Evolutionary conservation across 2,888 invertebrate genomes (phyloP), one percentile per base, ranked within the genome.

Genomic region (Ferdinandea cuprea): DNA sequence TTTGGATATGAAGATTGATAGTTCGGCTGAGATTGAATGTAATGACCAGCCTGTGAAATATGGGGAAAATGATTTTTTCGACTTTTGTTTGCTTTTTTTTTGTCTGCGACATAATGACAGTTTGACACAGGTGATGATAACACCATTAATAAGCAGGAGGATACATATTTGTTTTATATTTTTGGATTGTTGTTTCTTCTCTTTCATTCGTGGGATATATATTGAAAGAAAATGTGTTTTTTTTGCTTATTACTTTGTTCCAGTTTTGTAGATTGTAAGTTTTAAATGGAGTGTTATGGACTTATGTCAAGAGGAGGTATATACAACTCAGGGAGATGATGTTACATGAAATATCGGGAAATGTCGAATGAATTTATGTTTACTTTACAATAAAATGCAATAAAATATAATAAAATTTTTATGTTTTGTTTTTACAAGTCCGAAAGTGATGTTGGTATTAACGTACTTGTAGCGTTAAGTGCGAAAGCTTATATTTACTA

Each of bases 1-100:
- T 54, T 80, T 65, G 85, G 85, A 85, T 86, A 69, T 61, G 85
- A 78, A 80, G 85, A 78, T 54, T 81, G 84, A 78, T 85, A 66
- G 32, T 63, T 71, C 65, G 61, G 71, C 44, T 78, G 78, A 59
- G 63, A 71, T 42, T 72, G 65, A 65, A 72, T 78, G 69, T 65
- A 61, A 73, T 83, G 78, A 83, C 78, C 83, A 73, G 72, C 83
- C 83, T 83, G 83, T 73, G 83, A 72, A 83, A 83, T 52, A 83
- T 83, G 83, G 63, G 83, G 78, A 78, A 83, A 83, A 83, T 83
- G 83, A 78, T 78, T 83, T 72, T 68, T 72, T 59, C 28, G 48
- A 32, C 4, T 65, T 73, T 66, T 21, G 37, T n/a, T 77, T 42
- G 13, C 25, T 56, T 50, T 7, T 19, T 40, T 54, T 42, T n/a